Conservation (phyloP, 2,888 invertebrate genomes). For the Amphipoea lucens region DNA sequence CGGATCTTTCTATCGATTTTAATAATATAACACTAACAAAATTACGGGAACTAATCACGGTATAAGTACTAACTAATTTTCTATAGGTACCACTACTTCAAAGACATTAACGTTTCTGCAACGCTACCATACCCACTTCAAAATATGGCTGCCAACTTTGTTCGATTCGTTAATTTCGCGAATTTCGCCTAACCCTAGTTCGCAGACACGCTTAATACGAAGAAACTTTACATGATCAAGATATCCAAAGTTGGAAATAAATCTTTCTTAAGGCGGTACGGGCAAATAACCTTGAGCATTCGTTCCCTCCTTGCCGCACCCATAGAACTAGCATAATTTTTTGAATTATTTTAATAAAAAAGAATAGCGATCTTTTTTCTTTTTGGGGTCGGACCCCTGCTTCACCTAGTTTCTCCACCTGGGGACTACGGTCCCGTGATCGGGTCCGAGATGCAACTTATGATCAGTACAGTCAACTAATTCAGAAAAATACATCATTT, state of each 20-base stretch:
- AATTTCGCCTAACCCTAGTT: constrained; percentile 39
- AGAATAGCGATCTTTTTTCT: too few species aligned
- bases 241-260: constrained; percentile 14
- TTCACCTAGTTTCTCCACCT: too few species aligned
- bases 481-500: too few species aligned
- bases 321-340: too few species aligned
- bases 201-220: not conserved
- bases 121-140: constrained; percentile 45
- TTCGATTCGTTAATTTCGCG: constrained; percentile 36
- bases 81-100: not conserved
- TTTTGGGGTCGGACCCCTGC: too few species aligned
- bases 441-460: too few species aligned
- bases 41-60: not conserved
- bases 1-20: not conserved
- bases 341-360: too few species aligned
- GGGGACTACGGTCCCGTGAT: too few species aligned
- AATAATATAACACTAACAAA: not conserved
- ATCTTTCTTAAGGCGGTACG: not conserved
- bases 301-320: too few species aligned
- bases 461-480: too few species aligned
- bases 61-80: not conserved
- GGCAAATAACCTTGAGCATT: too few species aligned
- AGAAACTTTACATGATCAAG: constrained; percentile 13
- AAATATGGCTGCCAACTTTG: constrained; percentile 50
- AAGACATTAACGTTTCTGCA: constrained; percentile 29